phyloP scores from a whole-genome alignment of 2,797 vertebrate species.

The Silurus aristotelis region DNA sequence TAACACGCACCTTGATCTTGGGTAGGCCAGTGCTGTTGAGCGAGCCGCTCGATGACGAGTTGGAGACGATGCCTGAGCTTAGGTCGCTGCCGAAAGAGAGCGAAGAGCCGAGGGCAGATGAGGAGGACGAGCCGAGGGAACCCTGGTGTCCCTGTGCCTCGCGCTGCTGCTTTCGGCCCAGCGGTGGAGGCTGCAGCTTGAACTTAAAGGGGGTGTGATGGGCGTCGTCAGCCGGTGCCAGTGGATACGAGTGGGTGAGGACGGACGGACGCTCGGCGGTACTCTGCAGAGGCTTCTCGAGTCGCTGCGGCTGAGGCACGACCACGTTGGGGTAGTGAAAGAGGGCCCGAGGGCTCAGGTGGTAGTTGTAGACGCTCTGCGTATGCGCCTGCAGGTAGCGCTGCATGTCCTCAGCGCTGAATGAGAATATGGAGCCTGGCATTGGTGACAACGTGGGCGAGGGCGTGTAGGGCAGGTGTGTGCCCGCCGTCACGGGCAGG shows the following conservation, averaged over 20 bases:
- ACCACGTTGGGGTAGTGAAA: constrained; percentile 89
- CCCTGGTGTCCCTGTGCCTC: constrained; percentile 67
- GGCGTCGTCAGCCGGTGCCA: constrained; percentile 72
- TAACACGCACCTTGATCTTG: constrained; percentile 79
- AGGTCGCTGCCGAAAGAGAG: constrained; percentile 74
- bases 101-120: constrained; percentile 72
- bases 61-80: constrained; percentile 74
- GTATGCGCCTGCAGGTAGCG: constrained; percentile 92
- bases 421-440: constrained; percentile 90
- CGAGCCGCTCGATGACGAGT: constrained; percentile 72
- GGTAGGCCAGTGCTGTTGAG: constrained; percentile 80
- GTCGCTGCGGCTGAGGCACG: constrained; percentile 86
- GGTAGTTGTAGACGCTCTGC: constrained; percentile 91
- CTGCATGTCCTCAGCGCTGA: constrained; percentile 93
- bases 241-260: constrained; percentile 57
- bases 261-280: constrained; percentile 49
- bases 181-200: constrained; percentile 88
- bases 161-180: constrained; percentile 82
- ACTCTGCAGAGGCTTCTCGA: constrained; percentile 59
- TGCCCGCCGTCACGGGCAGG: constrained; percentile 85
- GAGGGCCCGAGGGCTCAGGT: constrained; percentile 90
- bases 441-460: constrained; percentile 88
- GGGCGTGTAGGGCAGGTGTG: constrained; percentile 87
- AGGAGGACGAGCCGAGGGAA: constrained; percentile 75
- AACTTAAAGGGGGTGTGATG: constrained; percentile 86